Conservation (phyloP, 2,888 invertebrate species). For the Amiota mariae region DNA sequence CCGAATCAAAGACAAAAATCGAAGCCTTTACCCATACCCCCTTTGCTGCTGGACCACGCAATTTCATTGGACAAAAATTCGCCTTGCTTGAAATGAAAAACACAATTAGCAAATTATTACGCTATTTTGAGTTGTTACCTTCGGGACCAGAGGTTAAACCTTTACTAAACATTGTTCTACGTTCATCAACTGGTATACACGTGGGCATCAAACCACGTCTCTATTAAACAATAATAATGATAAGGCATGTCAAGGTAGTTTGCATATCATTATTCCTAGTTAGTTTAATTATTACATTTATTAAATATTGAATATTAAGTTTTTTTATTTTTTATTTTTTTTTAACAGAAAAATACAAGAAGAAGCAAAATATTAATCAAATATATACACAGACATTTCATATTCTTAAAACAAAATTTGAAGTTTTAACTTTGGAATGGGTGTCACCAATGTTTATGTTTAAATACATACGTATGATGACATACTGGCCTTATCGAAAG, state of each 20-base stretch:
- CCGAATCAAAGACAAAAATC: conserved; percentile 65
- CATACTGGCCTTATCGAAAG: too few relatives aligned
- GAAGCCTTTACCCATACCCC: conserved; percentile 68
- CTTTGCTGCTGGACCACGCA: conserved; percentile 70
- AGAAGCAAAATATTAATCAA: too few relatives aligned
- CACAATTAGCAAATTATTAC: conserved; percentile 62
- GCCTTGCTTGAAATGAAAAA: conserved; percentile 71
- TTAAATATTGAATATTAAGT: neutral
- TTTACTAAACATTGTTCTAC: conserved; percentile 54
- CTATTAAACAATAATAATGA: conserved; percentile 41
- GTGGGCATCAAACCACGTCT: conserved; percentile 54
- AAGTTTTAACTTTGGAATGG: too few relatives aligned
- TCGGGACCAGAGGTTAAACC: conserved; percentile 60
- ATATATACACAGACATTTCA: too few relatives aligned
- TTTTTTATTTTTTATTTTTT: too few relatives aligned
- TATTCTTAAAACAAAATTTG: too few relatives aligned
- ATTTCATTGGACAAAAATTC: conserved; percentile 72
- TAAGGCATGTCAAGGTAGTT: conserved; percentile 17
- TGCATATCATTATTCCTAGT: conserved; percentile 8
- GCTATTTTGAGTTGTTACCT: conserved; percentile 65
- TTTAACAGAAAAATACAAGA: too few relatives aligned
- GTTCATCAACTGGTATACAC: conserved; percentile 60
- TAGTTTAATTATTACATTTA: neutral
- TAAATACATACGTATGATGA: too few relatives aligned
- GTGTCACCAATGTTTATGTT: too few relatives aligned